Conservation (phyloP, 64 coral and sea anemone genomes). For the Platygyra sinensis region DNA sequence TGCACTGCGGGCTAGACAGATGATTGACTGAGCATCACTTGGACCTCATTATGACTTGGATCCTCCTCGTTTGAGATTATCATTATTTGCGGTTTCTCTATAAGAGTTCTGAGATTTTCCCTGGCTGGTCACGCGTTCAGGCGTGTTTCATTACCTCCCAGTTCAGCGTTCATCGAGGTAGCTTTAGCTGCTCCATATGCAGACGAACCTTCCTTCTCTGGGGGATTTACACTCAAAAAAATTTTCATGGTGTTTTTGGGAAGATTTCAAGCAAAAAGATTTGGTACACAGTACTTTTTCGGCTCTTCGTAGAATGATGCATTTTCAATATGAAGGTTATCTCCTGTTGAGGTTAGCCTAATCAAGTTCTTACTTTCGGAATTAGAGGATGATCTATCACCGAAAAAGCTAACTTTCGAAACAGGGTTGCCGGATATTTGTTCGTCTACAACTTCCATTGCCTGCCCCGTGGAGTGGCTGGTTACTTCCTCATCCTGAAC, state of each 20-base stretch:
- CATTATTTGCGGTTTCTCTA: not conserved
- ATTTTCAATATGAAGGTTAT: not conserved
- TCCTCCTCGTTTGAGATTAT: not conserved
- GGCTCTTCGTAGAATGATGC: not conserved
- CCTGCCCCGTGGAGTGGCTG: not conserved
- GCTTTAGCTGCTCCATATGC: not conserved
- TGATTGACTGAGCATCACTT: not conserved
- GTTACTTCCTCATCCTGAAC: not conserved
- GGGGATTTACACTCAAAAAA: not conserved
- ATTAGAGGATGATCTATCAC: not conserved
- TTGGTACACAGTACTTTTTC: not conserved
- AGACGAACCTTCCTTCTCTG: not conserved
- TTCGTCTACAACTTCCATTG: not conserved
- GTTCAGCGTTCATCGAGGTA: not conserved
- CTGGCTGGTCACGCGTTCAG: not conserved
- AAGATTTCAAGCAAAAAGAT: not conserved
- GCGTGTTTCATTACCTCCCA: not conserved
- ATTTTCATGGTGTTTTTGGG: not conserved
- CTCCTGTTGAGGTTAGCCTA: not conserved
- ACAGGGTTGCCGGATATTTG: not conserved
- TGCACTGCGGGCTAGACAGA: no score
- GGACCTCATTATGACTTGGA: not conserved
- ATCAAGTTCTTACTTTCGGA: not conserved
- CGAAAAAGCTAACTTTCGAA: not conserved
- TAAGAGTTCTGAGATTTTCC: not conserved